Conservation (phyloP, 2,888 invertebrate genomes). For the Bruchidius siliquastri region DNA sequence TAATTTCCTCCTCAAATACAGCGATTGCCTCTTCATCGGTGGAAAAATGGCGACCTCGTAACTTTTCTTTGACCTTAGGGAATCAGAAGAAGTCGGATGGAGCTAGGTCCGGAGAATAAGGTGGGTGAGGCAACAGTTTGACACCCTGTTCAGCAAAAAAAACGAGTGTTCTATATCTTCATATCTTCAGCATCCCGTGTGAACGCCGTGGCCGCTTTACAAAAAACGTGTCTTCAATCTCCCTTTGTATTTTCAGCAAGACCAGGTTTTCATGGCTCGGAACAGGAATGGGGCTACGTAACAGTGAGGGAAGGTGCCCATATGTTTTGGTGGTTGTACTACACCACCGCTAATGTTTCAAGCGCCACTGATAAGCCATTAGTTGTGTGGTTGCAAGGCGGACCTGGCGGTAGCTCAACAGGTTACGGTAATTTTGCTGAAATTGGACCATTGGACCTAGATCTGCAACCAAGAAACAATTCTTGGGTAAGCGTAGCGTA, state of each 20-base stretch:
- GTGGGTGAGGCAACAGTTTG: too few species aligned
- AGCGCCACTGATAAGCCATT: conserved; percentile 65
- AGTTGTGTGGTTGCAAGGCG: conserved; percentile 66
- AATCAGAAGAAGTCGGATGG: too few species aligned
- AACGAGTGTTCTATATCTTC: too few species aligned
- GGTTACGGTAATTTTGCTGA: conserved; percentile 71
- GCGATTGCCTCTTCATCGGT: too few species aligned
- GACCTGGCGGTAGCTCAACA: conserved; percentile 60
- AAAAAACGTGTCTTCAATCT: too few species aligned
- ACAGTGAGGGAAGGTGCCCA: conserved; percentile 53
- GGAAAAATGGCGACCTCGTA: too few species aligned
- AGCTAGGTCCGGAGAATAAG: too few species aligned
- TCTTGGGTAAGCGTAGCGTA: conserved; percentile 54
- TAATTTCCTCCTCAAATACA: too few species aligned
- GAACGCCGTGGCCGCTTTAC: too few species aligned
- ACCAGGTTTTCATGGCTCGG: conserved; percentile 15
- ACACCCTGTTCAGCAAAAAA: too few species aligned
- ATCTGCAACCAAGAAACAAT: conserved; percentile 48
- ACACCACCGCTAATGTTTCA: conserved; percentile 56
- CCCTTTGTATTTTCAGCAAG: conserved; percentile 7
- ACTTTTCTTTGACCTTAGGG: too few species aligned
- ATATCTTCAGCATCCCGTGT: too few species aligned
- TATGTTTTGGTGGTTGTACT: conserved; percentile 70
- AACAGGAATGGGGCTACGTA: conserved; percentile 57
- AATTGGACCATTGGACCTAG: conserved; percentile 29